A percentile compares a stretch with the other conserved stretches of the same genome.
These are phyloP conservation scores for Colletes latitarsis DNA, from an alignment of 1,140 invertebrate genomes.

Conservation along the genomic window DNA sequence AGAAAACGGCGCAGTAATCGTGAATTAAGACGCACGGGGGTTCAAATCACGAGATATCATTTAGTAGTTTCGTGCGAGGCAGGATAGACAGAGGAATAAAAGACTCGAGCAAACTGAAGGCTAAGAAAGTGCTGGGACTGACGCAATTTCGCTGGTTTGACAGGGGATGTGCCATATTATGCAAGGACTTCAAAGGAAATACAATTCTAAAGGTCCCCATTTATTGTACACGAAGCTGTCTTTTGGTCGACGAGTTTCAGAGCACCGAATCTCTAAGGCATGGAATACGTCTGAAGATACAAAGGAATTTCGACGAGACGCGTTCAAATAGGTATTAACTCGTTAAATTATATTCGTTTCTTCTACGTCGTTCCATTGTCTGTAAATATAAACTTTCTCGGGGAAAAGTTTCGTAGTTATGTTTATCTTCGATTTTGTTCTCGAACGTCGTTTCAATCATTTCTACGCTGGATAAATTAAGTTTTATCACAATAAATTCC, in stretches of 20 bases:
- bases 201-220: slow-evolving; percentile 61
- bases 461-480: no score
- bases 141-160: slow-evolving; percentile 61
- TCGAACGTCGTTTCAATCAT: no score
- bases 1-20: slow-evolving; percentile 26
- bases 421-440: no score
- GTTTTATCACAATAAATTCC: no score
- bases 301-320: background rate
- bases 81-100: slow-evolving; percentile 41
- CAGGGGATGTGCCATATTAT: slow-evolving; percentile 57
- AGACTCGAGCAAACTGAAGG: slow-evolving; percentile 47
- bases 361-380: background rate
- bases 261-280: background rate
- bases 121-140: slow-evolving; percentile 59
- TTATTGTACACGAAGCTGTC: slow-evolving; percentile 50
- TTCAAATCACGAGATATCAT: slow-evolving; percentile 44
- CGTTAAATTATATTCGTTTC: slow-evolving; percentile 7
- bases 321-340: background rate
- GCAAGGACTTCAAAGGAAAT: slow-evolving; percentile 61
- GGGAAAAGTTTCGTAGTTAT: no score
- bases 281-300: background rate
- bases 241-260: background rate
- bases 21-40: slow-evolving; percentile 33
- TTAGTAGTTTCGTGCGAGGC: slow-evolving; percentile 21
- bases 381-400: no score